Conservation (phyloP, 2,113 vertebrate genomes). For the Rhinoderma darwinii region DNA sequence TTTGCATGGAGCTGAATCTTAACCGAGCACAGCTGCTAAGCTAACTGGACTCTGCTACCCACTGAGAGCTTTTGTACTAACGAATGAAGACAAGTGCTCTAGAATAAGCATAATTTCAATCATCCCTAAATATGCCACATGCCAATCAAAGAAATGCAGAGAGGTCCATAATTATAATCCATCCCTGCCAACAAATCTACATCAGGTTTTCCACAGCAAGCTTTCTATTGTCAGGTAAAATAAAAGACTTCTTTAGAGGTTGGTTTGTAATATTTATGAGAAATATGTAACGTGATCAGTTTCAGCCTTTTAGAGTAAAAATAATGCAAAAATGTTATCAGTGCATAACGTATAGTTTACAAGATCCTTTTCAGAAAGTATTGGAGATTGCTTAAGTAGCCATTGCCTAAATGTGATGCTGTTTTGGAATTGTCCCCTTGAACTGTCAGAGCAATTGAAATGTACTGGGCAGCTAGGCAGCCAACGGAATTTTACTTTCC, state of each 20-base stretch:
- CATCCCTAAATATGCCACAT: constrained; percentile 62
- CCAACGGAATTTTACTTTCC: neutral
- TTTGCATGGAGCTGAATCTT: constrained; percentile 66
- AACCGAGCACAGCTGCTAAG: constrained; percentile 64
- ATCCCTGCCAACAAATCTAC: constrained; percentile 63
- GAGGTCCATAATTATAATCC: constrained; percentile 65
- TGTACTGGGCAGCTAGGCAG: neutral
- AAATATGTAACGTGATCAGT: neutral
- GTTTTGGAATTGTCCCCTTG: neutral
- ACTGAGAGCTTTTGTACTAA: constrained; percentile 64
- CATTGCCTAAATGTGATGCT: neutral
- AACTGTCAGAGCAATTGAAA: neutral
- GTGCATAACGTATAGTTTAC: neutral
- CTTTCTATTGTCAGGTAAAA: constrained; percentile 24
- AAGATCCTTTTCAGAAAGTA: no score
- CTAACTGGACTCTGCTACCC: constrained; percentile 63
- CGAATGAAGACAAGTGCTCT: constrained; percentile 60
- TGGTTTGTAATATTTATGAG: neutral
- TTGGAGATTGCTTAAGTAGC: neutral
- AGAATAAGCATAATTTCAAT: constrained; percentile 63
- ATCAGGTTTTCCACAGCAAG: constrained; percentile 59
- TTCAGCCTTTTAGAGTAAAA: neutral
- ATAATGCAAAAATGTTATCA: neutral
- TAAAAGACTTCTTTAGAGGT: neutral
- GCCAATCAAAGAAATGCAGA: constrained; percentile 66